These are phyloP conservation scores for Drosophila pruinosa DNA, from an alignment of 1,140 invertebrate species.

Conservation along the genomic window DNA sequence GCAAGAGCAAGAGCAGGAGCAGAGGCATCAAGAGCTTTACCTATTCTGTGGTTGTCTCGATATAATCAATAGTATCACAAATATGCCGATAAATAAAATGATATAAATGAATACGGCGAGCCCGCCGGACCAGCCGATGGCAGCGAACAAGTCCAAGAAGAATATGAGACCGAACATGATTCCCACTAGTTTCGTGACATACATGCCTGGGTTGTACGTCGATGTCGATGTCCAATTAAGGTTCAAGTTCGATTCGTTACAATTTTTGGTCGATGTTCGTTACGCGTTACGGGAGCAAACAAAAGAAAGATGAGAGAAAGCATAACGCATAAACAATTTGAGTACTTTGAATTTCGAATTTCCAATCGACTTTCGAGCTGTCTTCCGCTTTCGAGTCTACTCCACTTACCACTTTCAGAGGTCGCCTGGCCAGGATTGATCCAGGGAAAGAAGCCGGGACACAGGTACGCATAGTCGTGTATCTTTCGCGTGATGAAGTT, in stretches of 20 bases:
- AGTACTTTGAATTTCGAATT: constrained; percentile 16
- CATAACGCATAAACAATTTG: constrained; percentile 35
- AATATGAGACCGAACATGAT: constrained; percentile 91
- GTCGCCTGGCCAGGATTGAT: constrained; percentile 93
- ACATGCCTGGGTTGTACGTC: constrained; percentile 87
- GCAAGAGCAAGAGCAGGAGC: neutral
- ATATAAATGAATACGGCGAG: constrained; percentile 89
- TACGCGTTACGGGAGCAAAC: constrained; percentile 10
- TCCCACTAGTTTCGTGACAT: constrained; percentile 94
- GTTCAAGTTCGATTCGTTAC: constrained; percentile 12
- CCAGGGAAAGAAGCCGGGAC: constrained; percentile 94
- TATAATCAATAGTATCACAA: constrained; percentile 91
- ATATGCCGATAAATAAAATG: constrained; percentile 89
- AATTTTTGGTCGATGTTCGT: constrained; percentile 22
- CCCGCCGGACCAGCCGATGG: constrained; percentile 89
- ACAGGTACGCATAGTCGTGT: constrained; percentile 90
- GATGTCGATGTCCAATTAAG: neutral
- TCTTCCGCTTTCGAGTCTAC: neutral
- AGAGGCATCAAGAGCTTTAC: constrained; percentile 83
- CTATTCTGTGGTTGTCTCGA: constrained; percentile 96
- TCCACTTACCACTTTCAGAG: constrained; percentile 86
- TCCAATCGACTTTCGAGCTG: constrained; percentile 5
- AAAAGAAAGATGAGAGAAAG: constrained; percentile 39
- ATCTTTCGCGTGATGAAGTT: constrained; percentile 85
- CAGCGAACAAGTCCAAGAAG: constrained; percentile 92